A percentile compares a stretch with the other conserved stretches of the same genome.
Evolutionary conservation across 35 echinoderm and acorn worm genomes (phyloP).

Genomic region (Eucidaris tribuloides): DNA sequence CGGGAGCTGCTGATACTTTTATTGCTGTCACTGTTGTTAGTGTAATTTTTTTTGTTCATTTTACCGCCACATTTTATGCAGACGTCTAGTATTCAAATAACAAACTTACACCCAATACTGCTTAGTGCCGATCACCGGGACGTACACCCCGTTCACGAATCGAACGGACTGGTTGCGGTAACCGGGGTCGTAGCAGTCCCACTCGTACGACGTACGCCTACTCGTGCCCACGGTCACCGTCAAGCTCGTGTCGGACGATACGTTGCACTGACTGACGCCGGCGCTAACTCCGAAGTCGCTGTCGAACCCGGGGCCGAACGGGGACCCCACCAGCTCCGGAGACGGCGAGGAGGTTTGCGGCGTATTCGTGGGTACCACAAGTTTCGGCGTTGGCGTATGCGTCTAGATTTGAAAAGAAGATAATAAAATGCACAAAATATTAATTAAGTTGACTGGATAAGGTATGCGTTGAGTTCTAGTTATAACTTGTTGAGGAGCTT

Average conservation of each 20-base stretch:
- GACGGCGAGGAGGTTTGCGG: constrained; percentile 51
- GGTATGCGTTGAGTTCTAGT: too few species aligned
- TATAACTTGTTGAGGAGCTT: too few species aligned
- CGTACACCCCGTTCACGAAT: constrained; percentile 82
- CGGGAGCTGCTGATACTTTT: too few species aligned
- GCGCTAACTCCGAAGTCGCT: constrained; percentile 86
- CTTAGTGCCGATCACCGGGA: constrained; percentile 50
- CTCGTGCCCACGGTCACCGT: constrained; percentile 36
- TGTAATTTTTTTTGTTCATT: too few species aligned
- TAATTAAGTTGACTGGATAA: too few species aligned
- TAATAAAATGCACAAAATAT: too few species aligned
- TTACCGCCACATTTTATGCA: too few species aligned
- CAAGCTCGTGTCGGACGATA: constrained; percentile 82
- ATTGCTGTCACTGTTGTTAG: too few species aligned
- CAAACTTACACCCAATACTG: constrained; percentile 97
- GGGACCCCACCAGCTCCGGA: neutral
- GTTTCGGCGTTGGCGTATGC: constrained; percentile 44
- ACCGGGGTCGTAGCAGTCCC: constrained; percentile 85
- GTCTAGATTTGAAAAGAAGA: too few species aligned
- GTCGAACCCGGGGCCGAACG: too few species aligned
- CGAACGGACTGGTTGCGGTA: constrained; percentile 41
- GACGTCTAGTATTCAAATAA: too few species aligned
- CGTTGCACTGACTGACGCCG: constrained; percentile 71
- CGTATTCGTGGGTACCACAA: constrained; percentile 87
- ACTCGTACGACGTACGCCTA: constrained; percentile 62